Evolutionary conservation across 2,888 invertebrate species (phyloP).

Genomic region (Drosophila multiciliata): DNA sequence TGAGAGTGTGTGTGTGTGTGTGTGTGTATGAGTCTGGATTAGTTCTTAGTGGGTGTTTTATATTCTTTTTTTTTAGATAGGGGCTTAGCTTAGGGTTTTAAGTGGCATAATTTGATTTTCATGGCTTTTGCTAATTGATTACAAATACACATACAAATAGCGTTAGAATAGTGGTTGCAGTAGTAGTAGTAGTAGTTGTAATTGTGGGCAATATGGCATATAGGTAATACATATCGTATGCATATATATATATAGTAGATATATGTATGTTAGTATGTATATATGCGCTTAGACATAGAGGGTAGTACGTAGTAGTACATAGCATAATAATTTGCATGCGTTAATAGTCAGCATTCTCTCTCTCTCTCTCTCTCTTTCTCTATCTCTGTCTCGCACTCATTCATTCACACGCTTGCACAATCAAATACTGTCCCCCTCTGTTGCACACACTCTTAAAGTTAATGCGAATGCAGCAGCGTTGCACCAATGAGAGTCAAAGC

Average conservation of each 20-base stretch:
- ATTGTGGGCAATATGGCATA: conserved; percentile 53
- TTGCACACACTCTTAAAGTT: conserved; percentile 42
- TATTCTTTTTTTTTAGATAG: background rate
- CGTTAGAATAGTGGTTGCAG: conserved; percentile 43
- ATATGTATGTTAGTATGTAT: conserved; percentile 41
- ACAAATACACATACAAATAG: conserved; percentile 60
- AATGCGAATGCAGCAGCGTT: conserved; percentile 52
- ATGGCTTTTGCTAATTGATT: conserved; percentile 58
- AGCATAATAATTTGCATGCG: conserved; percentile 33
- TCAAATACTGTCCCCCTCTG: background rate
- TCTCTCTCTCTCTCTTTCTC: conserved; percentile 4
- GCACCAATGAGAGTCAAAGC: conserved; percentile 41
- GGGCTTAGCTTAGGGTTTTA: conserved; percentile 29
- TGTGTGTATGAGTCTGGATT: conserved; percentile 3
- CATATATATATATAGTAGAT: conserved; percentile 48
- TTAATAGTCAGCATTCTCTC: conserved; percentile 34
- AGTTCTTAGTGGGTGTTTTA: conserved; percentile 28
- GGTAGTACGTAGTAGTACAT: conserved; percentile 51
- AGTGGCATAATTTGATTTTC: conserved; percentile 49
- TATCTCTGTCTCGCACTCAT: conserved; percentile 6
- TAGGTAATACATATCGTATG: conserved; percentile 54
- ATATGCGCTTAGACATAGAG: conserved; percentile 56
- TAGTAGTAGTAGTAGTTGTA: conserved; percentile 42
- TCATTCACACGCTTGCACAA: conserved; percentile 14
- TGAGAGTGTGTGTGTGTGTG: conserved; percentile 16